Percentiles rank a stretch among this genome's conserved stretches.
These are phyloP conservation scores for Blastobasis lacticolella DNA, from an alignment of 2,888 invertebrate species.

Conservation along the genomic window DNA sequence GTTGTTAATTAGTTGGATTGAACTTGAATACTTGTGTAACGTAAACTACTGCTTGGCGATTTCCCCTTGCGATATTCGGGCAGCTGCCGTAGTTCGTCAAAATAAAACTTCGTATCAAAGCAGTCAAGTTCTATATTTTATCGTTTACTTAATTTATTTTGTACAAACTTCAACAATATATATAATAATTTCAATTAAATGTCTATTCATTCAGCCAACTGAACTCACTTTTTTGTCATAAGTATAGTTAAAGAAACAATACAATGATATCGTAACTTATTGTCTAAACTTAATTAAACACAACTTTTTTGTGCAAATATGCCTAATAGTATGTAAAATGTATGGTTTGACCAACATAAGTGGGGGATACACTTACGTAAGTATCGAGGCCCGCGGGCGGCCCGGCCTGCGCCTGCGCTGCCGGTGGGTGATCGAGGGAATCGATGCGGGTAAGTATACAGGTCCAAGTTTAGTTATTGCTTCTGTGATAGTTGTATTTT, in stretches of 20 bases:
- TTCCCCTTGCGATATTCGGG: background rate
- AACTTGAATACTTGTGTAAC: no score
- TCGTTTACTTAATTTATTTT: conserved; percentile 76
- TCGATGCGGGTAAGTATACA: no score
- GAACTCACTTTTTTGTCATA: conserved; percentile 74
- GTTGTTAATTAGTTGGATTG: no score
- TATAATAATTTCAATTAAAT: conserved; percentile 75
- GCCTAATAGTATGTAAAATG: conserved; percentile 68
- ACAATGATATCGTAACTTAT: conserved; percentile 72
- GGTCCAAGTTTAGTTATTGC: no score
- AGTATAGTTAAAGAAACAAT: conserved; percentile 67
- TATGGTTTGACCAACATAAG: conserved; percentile 67
- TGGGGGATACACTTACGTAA: conserved; percentile 3
- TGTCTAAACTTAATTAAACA: conserved; percentile 76
- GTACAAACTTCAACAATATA: conserved; percentile 77
- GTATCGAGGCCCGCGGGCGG: conserved; percentile 13
- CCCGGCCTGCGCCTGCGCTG: conserved; percentile 34
- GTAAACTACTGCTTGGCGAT: no score
- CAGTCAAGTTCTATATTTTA: conserved; percentile 76
- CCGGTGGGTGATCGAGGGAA: no score
- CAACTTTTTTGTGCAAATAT: conserved; percentile 75
- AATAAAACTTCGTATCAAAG: conserved; percentile 61
- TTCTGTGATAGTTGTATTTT: no score
- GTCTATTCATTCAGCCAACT: conserved; percentile 74
- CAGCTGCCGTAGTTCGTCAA: background rate